These are phyloP conservation scores for Coecobrya sp. DNA, from an alignment of 2,888 invertebrate genomes.

Conservation along the genomic window DNA sequence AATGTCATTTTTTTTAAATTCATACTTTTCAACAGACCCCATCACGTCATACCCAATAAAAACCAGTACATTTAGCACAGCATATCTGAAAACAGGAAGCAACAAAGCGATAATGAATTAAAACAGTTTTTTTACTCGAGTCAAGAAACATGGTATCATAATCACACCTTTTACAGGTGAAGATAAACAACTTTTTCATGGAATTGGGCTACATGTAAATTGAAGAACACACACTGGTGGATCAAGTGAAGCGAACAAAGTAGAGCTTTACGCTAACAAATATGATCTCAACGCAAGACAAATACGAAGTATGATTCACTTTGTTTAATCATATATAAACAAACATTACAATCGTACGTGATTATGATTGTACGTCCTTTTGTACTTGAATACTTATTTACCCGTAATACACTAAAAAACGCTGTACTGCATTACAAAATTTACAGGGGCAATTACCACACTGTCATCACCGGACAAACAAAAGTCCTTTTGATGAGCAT, in stretches of 20 bases:
- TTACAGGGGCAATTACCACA: background rate
- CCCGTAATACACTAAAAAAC: background rate
- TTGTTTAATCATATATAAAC: background rate
- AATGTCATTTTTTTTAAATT: background rate
- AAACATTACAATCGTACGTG: conserved; percentile 18
- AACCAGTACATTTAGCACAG: background rate
- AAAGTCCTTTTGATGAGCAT: background rate
- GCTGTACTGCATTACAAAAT: background rate
- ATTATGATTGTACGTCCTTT: background rate
- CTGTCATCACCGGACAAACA: conserved; percentile 43
- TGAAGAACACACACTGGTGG: background rate
- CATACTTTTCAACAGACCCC: too few species aligned
- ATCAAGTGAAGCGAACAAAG: conserved; percentile 28
- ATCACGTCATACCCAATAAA: too few species aligned
- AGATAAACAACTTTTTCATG: conserved; percentile 30
- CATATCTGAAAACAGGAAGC: conserved; percentile 21
- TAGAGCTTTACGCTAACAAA: background rate
- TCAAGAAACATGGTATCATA: conserved; percentile 21
- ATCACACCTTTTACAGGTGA: conserved; percentile 1
- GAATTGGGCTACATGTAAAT: conserved; percentile 1
- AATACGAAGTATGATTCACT: too few species aligned
- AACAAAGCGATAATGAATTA: background rate
- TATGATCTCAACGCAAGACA: too few species aligned
- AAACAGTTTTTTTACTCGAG: background rate
- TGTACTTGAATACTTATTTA: background rate